These are phyloP conservation scores for Pelosia muscerda DNA, from an alignment of 2,888 invertebrate species.

Conservation along the genomic window DNA sequence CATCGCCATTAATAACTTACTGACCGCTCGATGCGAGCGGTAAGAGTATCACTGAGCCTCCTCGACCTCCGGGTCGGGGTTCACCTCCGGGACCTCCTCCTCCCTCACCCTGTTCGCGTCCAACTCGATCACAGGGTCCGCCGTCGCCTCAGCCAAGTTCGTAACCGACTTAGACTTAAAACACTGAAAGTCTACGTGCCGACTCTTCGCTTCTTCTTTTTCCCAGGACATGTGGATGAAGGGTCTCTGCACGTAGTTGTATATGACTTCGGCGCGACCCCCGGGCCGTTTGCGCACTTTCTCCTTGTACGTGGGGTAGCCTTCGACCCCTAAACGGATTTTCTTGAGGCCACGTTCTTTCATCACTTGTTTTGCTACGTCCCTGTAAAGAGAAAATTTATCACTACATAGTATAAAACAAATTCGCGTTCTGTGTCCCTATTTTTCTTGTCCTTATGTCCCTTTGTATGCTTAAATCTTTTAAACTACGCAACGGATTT, in stretches of 20 bases:
- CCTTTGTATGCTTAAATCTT: too few species aligned
- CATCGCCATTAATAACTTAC: slow-evolving; percentile 52
- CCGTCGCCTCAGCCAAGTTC: slow-evolving; percentile 97
- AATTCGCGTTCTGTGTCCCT: too few species aligned
- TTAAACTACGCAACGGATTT: too few species aligned
- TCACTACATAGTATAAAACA: too few species aligned
- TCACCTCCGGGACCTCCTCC: slow-evolving; percentile 61
- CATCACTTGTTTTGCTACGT: slow-evolving; percentile 99
- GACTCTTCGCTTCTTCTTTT: slow-evolving; percentile 99
- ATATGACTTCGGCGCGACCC: slow-evolving; percentile 97
- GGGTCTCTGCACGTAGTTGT: slow-evolving; percentile 99
- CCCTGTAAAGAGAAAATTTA: slow-evolving; percentile 81
- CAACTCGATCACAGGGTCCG: slow-evolving; percentile 93
- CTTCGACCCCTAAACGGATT: slow-evolving; percentile 99
- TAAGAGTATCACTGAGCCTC: slow-evolving; percentile 48
- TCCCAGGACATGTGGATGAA: slow-evolving; percentile 99
- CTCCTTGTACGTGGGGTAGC: slow-evolving; percentile 99
- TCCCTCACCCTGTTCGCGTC: slow-evolving; percentile 79
- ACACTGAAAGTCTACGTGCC: slow-evolving; percentile 99
- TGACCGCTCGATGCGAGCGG: slow-evolving; percentile 57
- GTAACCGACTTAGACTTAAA: slow-evolving; percentile 99
- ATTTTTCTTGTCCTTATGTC: too few species aligned
- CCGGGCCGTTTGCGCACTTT: slow-evolving; percentile 98
- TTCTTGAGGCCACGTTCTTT: slow-evolving; percentile 99
- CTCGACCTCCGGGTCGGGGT: slow-evolving; percentile 56